Percentiles rank a stretch among this genome's conserved stretches.
phyloP scores from a whole-genome alignment of 2,797 vertebrate genomes.

The Channa striata region DNA sequence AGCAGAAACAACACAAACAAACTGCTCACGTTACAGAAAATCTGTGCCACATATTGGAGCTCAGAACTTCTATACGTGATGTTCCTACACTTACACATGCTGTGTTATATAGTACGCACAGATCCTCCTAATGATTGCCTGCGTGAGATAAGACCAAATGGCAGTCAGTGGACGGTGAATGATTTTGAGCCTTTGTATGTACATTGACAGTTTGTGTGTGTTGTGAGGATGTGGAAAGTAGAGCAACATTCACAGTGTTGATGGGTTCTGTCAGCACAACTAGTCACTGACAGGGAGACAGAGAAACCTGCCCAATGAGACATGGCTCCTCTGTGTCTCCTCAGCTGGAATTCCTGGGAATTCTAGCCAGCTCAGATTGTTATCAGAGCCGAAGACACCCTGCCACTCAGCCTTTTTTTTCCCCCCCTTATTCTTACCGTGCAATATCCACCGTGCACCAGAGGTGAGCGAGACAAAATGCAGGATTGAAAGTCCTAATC shows the following conservation, averaged over 20 bases:
- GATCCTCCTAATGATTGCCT: constrained; percentile 25
- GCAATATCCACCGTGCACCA: neutral
- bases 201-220: constrained; percentile 9
- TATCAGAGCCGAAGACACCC: constrained; percentile 71
- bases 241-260: constrained; percentile 36
- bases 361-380: constrained; percentile 75
- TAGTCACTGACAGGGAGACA: constrained; percentile 45
- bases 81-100: neutral
- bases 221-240: constrained; percentile 37
- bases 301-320: constrained; percentile 69
- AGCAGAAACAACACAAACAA: constrained; percentile 45
- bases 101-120: neutral
- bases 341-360: constrained; percentile 69
- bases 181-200: constrained; percentile 25
- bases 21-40: constrained; percentile 5
- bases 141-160: constrained; percentile 45
- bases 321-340: constrained; percentile 78
- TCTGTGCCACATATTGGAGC: neutral
- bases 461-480: constrained; percentile 12
- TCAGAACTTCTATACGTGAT: too few species aligned
- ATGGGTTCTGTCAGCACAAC: constrained; percentile 66
- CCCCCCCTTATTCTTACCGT: constrained; percentile 9
- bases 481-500: neutral
- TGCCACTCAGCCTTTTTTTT: constrained; percentile 31
- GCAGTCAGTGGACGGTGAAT: constrained; percentile 45